Conservation (phyloP, 2,113 vertebrate species). For the Ancistrus triradiatus region DNA sequence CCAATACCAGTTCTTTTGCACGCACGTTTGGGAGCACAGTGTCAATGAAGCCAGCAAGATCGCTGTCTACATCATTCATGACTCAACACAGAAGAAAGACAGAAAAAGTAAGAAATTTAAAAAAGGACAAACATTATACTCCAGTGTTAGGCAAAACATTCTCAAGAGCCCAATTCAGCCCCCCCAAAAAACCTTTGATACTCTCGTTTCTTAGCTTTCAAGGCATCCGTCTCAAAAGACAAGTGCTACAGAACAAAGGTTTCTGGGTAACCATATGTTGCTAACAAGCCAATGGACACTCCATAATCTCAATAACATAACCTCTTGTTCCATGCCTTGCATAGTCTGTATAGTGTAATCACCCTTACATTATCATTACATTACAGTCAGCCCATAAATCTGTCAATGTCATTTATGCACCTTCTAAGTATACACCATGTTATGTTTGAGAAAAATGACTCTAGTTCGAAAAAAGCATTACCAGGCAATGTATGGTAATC, state of each 20-base stretch:
- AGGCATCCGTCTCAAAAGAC: too few relatives aligned
- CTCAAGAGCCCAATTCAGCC: too few relatives aligned
- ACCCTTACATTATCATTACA: too few relatives aligned
- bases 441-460: not conserved
- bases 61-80: conserved; percentile 11
- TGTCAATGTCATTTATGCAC: too few relatives aligned
- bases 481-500: not conserved
- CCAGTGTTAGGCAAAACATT: conserved; percentile 9
- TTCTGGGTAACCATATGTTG: not conserved
- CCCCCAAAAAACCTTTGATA: too few relatives aligned
- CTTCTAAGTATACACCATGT: not conserved
- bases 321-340: too few relatives aligned
- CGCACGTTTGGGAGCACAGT: conserved; percentile 16
- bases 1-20: not conserved
- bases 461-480: not conserved
- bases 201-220: too few relatives aligned
- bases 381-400: too few relatives aligned
- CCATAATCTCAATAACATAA: not conserved
- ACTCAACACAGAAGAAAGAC: not conserved
- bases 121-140: conserved; percentile 3
- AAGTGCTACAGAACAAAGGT: not conserved
- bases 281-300: too few relatives aligned
- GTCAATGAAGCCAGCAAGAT: conserved; percentile 3
- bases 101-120: not conserved
- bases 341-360: too few relatives aligned